phyloP scores from a whole-genome alignment of 2,797 vertebrate species.

The Phoxinus dragarum region DNA sequence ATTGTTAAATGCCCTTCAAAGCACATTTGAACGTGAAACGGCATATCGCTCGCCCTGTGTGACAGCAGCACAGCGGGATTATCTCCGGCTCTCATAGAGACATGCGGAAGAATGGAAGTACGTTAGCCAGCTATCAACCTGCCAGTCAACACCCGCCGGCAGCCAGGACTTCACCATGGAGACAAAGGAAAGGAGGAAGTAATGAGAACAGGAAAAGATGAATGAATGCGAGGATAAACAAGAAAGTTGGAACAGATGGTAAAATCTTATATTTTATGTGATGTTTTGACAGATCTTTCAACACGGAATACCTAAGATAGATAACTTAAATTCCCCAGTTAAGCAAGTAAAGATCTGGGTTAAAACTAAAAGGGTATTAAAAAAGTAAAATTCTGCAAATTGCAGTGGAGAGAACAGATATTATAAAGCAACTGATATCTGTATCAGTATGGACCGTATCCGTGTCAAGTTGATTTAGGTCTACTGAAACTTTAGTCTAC shows the following conservation, averaged over 20 bases:
- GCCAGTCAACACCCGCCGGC: constrained; percentile 42
- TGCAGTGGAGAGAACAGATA: background rate
- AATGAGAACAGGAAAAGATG: constrained; percentile 52
- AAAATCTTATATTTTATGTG: constrained; percentile 11
- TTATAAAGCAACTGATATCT: background rate
- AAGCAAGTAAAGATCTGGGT: background rate
- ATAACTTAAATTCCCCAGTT: background rate
- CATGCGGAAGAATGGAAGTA: constrained; percentile 30
- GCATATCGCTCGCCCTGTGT: constrained; percentile 15
- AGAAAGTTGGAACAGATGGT: constrained; percentile 46
- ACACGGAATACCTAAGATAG: background rate
- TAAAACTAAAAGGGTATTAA: background rate
- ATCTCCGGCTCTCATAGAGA: constrained; percentile 29
- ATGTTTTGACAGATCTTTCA: constrained; percentile 35
- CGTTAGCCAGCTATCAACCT: constrained; percentile 51
- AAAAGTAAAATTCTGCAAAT: background rate
- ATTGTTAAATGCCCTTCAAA: constrained; percentile 25
- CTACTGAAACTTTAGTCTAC: constrained; percentile 8
- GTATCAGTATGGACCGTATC: background rate
- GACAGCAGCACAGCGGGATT: constrained; percentile 31
- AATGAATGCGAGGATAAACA: constrained; percentile 57
- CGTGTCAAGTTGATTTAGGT: background rate
- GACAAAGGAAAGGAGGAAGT: constrained; percentile 51
- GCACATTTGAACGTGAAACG: background rate
- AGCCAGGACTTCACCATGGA: constrained; percentile 58